These are phyloP conservation scores for Synanceia verrucosa DNA, from an alignment of 2,797 vertebrate species.

Conservation along the genomic window DNA sequence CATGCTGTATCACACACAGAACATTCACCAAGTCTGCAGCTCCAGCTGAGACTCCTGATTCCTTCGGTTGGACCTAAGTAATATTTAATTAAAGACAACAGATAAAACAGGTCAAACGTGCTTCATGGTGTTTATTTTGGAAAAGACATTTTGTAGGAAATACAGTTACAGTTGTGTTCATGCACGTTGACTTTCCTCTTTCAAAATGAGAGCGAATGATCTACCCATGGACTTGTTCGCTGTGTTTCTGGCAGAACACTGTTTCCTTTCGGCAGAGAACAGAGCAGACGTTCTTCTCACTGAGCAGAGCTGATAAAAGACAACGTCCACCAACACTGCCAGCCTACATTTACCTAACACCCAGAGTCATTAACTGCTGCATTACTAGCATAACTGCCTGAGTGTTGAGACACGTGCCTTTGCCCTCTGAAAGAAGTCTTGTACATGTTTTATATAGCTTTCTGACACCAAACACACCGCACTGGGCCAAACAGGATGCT, in stretches of 20 bases:
- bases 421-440: conserved; percentile 37
- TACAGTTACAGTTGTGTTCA: not conserved
- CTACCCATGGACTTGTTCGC: conserved; percentile 13
- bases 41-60: not conserved
- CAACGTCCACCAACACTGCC: conserved; percentile 11
- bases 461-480: not conserved
- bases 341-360: conserved; percentile 28
- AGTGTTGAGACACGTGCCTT: conserved; percentile 16
- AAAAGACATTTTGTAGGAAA: not conserved
- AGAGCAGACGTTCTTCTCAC: conserved; percentile 63
- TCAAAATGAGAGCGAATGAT: conserved; percentile 29
- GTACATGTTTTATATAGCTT: conserved; percentile 28
- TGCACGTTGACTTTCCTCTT: conserved; percentile 7
- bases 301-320: conserved; percentile 60
- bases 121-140: no score
- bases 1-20: not conserved
- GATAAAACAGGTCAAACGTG: not conserved
- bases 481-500: conserved; percentile 11
- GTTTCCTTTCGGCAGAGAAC: conserved; percentile 60
- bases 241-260: conserved; percentile 51
- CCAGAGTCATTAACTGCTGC: conserved; percentile 41
- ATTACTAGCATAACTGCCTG: conserved; percentile 34
- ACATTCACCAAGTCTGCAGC: not conserved
- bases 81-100: not conserved
- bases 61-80: not conserved